A percentile compares a stretch with the other conserved stretches of the same genome.
Evolutionary conservation across 1,140 invertebrate genomes (phyloP).

Genomic region (Papilio xuthus): DNA sequence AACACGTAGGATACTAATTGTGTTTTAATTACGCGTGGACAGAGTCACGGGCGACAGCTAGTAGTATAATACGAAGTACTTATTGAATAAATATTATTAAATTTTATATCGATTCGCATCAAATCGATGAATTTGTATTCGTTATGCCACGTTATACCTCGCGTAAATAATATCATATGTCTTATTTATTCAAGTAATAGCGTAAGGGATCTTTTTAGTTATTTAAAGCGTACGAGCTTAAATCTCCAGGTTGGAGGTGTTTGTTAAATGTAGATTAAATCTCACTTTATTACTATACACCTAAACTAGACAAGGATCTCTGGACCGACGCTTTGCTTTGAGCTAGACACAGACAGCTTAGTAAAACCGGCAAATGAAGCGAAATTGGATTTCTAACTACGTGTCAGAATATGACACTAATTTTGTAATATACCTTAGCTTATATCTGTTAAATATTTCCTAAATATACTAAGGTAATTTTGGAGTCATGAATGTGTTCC

Average conservation of each 20-base stretch:
- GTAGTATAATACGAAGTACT: no score
- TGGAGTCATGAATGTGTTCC: neutral
- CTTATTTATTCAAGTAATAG: neutral
- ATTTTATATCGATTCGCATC: no score
- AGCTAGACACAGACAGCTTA: neutral
- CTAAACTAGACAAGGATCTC: neutral
- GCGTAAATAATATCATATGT: no score
- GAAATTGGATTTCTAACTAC: slow-evolving; percentile 2
- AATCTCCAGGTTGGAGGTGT: neutral
- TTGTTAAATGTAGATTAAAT: neutral
- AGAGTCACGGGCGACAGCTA: no score
- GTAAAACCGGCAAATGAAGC: slow-evolving; percentile 7
- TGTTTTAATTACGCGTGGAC: no score
- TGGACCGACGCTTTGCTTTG: neutral
- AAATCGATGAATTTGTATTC: no score
- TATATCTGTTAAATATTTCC: neutral
- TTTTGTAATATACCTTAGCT: neutral
- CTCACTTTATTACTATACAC: neutral
- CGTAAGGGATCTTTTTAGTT: neutral
- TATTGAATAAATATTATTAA: no score
- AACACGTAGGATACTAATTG: no score
- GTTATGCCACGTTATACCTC: no score
- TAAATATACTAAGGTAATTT: neutral
- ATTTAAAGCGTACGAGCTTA: neutral
- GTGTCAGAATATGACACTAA: neutral